Base-by-base conservation (phyloP, 2,888 invertebrate species). In the Nysson spinosus region DNA sequence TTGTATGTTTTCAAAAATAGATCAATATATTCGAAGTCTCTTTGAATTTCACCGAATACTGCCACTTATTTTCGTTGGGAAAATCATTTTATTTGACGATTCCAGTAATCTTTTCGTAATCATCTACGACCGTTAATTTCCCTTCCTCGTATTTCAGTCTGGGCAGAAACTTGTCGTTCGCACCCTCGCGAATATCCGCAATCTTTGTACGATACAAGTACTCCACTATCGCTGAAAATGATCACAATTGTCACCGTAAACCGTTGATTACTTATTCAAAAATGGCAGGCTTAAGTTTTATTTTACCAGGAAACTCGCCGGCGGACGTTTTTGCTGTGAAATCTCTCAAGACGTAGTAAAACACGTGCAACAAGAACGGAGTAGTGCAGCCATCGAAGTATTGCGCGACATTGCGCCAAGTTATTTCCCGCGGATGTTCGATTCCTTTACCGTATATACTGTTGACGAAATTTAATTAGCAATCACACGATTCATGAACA, bases 381-480 rank as follows among this genome's bases (percentile, higher is more conserved):
- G 46, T 56, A n/a, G 84, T 83, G 32, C 67, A 49, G 12, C 85
- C 84, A 42, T 85, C 80, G 28, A 85, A 85, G 58, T 69, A 50
- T 50, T 39, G 62, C 0, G 57, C 54, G n/a, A 83, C 55, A 30
- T 72, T 52, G 0, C 60, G 3, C 85, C 85, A 85, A 17, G 76
- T 66, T 34, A 85, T 77, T 22, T 83, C 79, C 34, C 49, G 55
- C 3, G 5, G 43, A 44, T 50, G 26, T 2, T 67, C 28, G 50
- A 82, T 69, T 47, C 75, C 74, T 51, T 74, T 80, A 9, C 26
- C 51, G 47, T 81, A 76, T 12, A 83, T 35, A 17, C 83, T 83
- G n/a, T 14, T n/a, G n/a, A 68, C 68, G 60, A 47, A 57, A 46
- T 17, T 49, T 16, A 46, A 49, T 24, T 30, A 20, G 20, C 24